Evolutionary conservation across 2,113 vertebrate species (phyloP), one percentile per base, ranked within the genome.

Genomic region (Fulica atra): DNA sequence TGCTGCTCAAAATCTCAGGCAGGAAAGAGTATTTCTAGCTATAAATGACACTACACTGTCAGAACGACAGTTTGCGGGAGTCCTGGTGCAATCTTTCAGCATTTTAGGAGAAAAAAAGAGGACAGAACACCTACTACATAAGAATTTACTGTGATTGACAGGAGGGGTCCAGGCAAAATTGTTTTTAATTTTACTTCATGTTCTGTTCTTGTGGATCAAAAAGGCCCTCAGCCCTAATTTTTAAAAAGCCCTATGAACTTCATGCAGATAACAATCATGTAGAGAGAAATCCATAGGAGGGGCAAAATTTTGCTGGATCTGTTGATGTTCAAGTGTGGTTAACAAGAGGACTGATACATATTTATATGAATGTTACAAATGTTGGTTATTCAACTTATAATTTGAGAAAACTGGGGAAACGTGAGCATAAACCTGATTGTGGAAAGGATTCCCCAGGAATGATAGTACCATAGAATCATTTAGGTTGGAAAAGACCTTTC

Each of bases 21-120:
- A 66, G 36, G 8, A 74, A 74, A 46, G n/a, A 36, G 6, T 40
- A 65, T 86, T 63, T 85, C 19, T 70, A 70, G 36, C 56, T 48
- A 0, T 40, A 74, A 74, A 29, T 51, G 60, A 16, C 44, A 69
- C 40, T 48, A 69, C 31, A 16, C 11, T 60, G 16, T 48, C 28
- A 85, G 36, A 83, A 57, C 0, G 0, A 40, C 4, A 18, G 10
- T 48, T 65, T 84, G 21, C 5, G 2, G 69, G 17, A 59, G 9
- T 8, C 28, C 31, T 76, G 20, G 51, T 50, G 35, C 44, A 36
- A 59, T 20, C 60, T 68, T 71, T 42, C 15, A 15, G 1, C 7
- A 15, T 70, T 63, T 61, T 59, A 1, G 48, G 16, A 44, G 38
- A 77, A 35, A 54, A 77, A n/a, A n/a, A n/a, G n/a, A 54, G 53